phyloP scores from a whole-genome alignment of 2,888 invertebrate species.

The Marronus borbonicus region DNA sequence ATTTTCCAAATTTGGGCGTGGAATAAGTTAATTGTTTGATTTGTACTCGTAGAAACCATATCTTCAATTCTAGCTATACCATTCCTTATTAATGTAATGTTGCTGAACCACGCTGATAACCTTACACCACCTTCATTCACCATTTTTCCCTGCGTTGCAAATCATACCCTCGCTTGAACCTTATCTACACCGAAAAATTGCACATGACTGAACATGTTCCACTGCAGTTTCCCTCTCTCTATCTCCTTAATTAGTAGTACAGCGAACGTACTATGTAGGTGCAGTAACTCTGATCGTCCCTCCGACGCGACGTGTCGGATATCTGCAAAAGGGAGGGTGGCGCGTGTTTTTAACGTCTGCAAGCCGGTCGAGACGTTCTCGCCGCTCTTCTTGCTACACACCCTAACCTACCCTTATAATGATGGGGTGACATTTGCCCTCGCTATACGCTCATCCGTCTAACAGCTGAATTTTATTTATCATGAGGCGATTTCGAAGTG shows the following conservation, averaged over 20 bases:
- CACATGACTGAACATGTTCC: constrained; percentile 35
- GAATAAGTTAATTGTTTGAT: too few species aligned
- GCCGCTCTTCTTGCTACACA: constrained; percentile 13
- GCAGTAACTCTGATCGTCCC: constrained; percentile 43
- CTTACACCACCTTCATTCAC: background rate
- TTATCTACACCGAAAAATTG: constrained; percentile 23
- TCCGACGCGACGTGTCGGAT: constrained; percentile 22
- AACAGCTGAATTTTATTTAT: constrained; percentile 49
- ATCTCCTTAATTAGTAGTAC: constrained; percentile 36
- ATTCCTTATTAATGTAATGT: too few species aligned
- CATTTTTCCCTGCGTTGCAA: background rate
- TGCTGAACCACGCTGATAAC: background rate
- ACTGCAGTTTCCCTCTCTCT: constrained; percentile 14
- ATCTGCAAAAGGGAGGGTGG: constrained; percentile 27
- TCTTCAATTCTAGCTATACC: too few species aligned
- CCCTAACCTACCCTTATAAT: constrained; percentile 39
- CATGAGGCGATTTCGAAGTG: constrained; percentile 25
- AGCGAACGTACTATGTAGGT: constrained; percentile 24
- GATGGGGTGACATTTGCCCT: constrained; percentile 48
- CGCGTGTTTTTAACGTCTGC: constrained; percentile 32
- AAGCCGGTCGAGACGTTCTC: constrained; percentile 34
- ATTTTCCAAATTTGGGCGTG: too few species aligned
- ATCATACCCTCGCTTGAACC: background rate
- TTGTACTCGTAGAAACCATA: too few species aligned
- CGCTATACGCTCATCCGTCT: constrained; percentile 13